These are phyloP conservation scores for Rhagophthalmus giganteus DNA, from an alignment of 2,888 invertebrate species.

Conservation along the genomic window DNA sequence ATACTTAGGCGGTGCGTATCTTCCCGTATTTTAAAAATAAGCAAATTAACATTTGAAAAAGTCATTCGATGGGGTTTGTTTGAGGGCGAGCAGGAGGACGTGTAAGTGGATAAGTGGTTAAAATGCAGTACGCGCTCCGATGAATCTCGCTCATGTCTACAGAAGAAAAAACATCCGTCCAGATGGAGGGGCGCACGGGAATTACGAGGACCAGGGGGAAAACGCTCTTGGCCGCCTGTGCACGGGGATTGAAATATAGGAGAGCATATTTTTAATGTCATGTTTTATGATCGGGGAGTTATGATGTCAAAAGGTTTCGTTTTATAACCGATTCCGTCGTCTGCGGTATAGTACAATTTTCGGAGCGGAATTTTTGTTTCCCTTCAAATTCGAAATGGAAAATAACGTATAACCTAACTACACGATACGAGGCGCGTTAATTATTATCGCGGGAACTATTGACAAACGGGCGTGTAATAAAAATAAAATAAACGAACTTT, in stretches of 20 bases:
- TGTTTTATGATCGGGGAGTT: slow-evolving; percentile 51
- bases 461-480: slow-evolving; percentile 12
- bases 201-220: slow-evolving; percentile 16
- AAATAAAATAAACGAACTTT: slow-evolving; percentile 7
- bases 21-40: slow-evolving; percentile 9
- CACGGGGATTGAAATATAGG: slow-evolving; percentile 50
- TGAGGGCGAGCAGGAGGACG: slow-evolving; percentile 26
- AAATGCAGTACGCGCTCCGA: slow-evolving; percentile 54
- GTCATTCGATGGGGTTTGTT: slow-evolving; percentile 14
- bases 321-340: slow-evolving; percentile 46
- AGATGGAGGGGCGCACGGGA: slow-evolving; percentile 1
- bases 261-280: slow-evolving; percentile 52
- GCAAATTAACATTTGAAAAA: slow-evolving; percentile 15
- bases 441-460: not conserved
- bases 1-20: no score
- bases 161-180: slow-evolving; percentile 46
- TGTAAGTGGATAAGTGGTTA: slow-evolving; percentile 54
- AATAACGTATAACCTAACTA: no score
- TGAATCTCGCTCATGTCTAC: slow-evolving; percentile 52
- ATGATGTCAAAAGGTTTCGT: slow-evolving; percentile 52
- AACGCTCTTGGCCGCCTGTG: slow-evolving; percentile 33
- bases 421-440: no score
- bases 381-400: no score
- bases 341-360: slow-evolving; percentile 37
- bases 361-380: slow-evolving; percentile 11